Evolutionary conservation across 2,797 vertebrate species (phyloP).

Genomic region (Acrossocheilus wenchowensis): DNA sequence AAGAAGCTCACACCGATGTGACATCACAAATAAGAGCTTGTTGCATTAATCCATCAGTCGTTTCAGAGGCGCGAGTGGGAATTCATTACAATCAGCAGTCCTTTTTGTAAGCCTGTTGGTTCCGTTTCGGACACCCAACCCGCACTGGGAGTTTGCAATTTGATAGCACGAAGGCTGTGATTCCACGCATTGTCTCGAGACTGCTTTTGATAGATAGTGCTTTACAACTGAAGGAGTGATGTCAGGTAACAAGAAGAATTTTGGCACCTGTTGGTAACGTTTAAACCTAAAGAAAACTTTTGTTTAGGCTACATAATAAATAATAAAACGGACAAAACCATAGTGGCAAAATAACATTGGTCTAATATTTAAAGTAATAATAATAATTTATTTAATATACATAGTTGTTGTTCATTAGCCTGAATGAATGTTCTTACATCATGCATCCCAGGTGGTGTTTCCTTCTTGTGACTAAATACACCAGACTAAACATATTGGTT

Average conservation of each 20-base stretch:
- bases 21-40: constrained; percentile 48
- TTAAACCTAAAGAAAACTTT: neutral
- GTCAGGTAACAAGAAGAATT: constrained; percentile 47
- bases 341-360: neutral
- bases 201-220: constrained; percentile 45
- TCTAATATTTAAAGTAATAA: neutral
- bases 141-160: constrained; percentile 50
- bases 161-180: constrained; percentile 52
- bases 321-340: neutral
- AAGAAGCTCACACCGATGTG: constrained; percentile 2
- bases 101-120: constrained; percentile 47
- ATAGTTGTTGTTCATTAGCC: constrained; percentile 12
- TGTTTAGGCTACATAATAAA: neutral
- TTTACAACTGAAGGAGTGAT: constrained; percentile 45
- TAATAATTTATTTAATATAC: neutral
- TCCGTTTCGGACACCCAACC: constrained; percentile 53
- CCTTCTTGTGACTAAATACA: constrained; percentile 71
- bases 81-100: constrained; percentile 52
- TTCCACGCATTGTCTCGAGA: constrained; percentile 43
- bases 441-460: constrained; percentile 66
- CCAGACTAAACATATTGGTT: constrained; percentile 73
- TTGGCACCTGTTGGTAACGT: constrained; percentile 36
- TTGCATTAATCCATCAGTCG: constrained; percentile 37
- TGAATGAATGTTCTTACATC: constrained; percentile 50
- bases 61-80: constrained; percentile 41